A percentile compares a stretch with the other conserved stretches of the same genome.
These are phyloP conservation scores for Sthenelais limicola DNA, from an alignment of 2,888 invertebrate genomes.

Conservation along the genomic window DNA sequence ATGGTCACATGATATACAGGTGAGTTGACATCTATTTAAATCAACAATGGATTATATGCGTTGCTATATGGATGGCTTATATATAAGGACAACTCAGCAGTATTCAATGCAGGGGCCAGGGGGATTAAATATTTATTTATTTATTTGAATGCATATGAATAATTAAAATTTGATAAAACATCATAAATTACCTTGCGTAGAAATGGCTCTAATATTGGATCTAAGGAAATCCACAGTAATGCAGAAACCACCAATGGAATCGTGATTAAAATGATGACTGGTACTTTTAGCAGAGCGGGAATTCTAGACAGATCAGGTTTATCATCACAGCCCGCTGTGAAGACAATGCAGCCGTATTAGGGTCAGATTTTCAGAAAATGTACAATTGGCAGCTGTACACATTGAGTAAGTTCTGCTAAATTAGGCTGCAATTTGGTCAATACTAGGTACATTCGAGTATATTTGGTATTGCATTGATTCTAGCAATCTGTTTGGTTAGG, in stretches of 20 bases:
- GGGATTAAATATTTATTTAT: neutral
- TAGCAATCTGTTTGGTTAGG: too few relatives aligned
- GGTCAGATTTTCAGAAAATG: neutral
- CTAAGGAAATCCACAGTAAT: neutral
- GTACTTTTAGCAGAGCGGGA: neutral
- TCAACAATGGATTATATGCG: neutral
- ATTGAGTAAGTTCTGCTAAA: too few relatives aligned
- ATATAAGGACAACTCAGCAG: neutral
- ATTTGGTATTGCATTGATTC: too few relatives aligned
- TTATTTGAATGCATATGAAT: too few relatives aligned
- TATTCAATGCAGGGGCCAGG: neutral
- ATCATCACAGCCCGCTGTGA: neutral
- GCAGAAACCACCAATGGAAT: neutral
- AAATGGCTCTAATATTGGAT: neutral
- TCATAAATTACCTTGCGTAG: slow-evolving; percentile 8
- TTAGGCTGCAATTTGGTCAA: too few relatives aligned
- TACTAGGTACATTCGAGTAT: too few relatives aligned
- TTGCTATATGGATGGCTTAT: neutral
- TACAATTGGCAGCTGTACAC: neutral
- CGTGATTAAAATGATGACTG: neutral
- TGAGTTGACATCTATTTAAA: neutral
- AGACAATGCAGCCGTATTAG: neutral
- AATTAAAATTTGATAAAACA: too few relatives aligned
- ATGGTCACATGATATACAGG: neutral
- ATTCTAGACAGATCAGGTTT: too few relatives aligned